Conservation (phyloP, 2,113 vertebrate genomes). For the Sminthopsis crassicaudata region DNA sequence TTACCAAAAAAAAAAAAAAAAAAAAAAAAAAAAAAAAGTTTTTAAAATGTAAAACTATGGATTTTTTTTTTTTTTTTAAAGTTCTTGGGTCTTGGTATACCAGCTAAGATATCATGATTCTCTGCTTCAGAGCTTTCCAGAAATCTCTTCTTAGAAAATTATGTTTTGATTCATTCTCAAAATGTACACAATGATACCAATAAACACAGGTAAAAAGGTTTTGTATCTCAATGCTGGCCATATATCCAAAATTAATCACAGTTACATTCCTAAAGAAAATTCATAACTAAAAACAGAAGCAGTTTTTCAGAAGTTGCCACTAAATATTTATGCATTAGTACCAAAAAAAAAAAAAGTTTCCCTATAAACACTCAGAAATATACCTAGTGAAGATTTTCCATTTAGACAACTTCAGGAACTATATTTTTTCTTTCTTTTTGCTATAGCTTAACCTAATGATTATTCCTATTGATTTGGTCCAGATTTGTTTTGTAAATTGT, state of each 20-base stretch:
- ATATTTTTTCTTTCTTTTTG: slow-evolving; percentile 8
- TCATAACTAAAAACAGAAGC: slow-evolving; percentile 38
- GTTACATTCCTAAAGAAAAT: slow-evolving; percentile 21
- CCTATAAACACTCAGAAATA: slow-evolving; percentile 23
- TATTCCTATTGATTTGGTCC: not conserved
- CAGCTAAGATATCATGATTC: slow-evolving; percentile 22
- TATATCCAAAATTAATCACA: slow-evolving; percentile 18
- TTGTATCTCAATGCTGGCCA: not conserved
- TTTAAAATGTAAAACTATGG: not conserved
- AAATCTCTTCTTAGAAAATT: slow-evolving; percentile 34
- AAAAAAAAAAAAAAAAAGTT: slow-evolving; percentile 25
- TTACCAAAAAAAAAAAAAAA: slow-evolving; percentile 16
- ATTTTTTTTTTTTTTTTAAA: not conserved
- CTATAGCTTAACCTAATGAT: not conserved
- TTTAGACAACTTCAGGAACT: not conserved
- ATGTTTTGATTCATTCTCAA: not conserved
- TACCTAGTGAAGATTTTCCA: slow-evolving; percentile 21
- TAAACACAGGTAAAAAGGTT: not conserved
- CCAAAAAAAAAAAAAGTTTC: slow-evolving; percentile 8
- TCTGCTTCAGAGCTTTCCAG: slow-evolving; percentile 3
- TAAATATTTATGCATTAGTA: not conserved
- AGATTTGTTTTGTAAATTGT: slow-evolving; percentile 18
- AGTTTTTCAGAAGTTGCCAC: not conserved
- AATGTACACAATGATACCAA: slow-evolving; percentile 19
- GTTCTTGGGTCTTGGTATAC: not conserved